Percentiles rank a stretch among this genome's conserved stretches.
These are phyloP conservation scores for Enchytraeus crypticus DNA, from an alignment of 2,888 invertebrate species.

Conservation along the genomic window DNA sequence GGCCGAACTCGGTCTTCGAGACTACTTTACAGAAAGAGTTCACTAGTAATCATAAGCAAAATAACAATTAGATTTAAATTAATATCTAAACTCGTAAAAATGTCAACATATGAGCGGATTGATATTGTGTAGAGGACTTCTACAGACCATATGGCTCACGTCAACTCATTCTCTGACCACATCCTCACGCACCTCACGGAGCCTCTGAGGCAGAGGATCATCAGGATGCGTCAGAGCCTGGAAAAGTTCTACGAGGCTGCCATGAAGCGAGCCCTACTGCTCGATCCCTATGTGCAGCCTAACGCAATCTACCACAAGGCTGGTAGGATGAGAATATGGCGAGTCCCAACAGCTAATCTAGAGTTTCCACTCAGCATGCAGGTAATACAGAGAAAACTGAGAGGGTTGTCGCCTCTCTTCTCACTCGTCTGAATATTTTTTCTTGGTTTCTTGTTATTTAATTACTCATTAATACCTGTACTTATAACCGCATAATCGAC, in stretches of 20 bases:
- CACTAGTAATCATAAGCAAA: too few species aligned
- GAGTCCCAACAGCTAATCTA: constrained; percentile 15
- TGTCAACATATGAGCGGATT: too few species aligned
- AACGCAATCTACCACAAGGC: constrained; percentile 12
- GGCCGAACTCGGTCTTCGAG: too few species aligned
- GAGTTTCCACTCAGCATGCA: constrained; percentile 16
- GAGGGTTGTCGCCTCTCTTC: too few species aligned
- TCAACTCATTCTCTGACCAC: constrained; percentile 14
- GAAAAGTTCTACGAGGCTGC: constrained; percentile 12
- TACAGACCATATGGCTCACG: constrained; percentile 3
- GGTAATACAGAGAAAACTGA: too few species aligned
- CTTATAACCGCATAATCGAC: too few species aligned
- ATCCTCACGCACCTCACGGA: constrained; percentile 17
- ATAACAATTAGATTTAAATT: too few species aligned
- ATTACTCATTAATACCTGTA: too few species aligned
- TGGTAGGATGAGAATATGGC: constrained; percentile 21
- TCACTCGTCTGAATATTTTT: too few species aligned
- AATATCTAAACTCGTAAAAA: too few species aligned
- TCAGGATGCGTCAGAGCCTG: constrained; percentile 3
- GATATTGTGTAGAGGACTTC: constrained; percentile 11
- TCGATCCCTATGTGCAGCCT: constrained; percentile 15
- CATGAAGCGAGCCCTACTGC: constrained; percentile 11
- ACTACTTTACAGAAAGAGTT: too few species aligned
- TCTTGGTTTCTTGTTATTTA: too few species aligned
- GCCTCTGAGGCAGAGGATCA: constrained; percentile 15